These are phyloP conservation scores for Sebastes goodei DNA, from an alignment of 2,797 vertebrate species.

Conservation along the genomic window DNA sequence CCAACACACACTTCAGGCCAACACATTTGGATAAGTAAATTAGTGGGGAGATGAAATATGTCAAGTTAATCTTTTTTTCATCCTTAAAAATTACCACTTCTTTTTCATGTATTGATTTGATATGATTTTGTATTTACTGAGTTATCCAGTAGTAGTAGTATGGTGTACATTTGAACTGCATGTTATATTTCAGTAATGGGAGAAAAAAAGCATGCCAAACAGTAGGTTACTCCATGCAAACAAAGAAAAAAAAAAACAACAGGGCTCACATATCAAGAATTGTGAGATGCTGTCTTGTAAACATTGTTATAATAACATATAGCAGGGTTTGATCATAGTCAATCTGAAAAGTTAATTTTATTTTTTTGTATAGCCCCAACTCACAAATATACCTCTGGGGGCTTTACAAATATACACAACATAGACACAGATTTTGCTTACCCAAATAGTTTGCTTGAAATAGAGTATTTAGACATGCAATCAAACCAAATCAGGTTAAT, in stretches of 20 bases:
- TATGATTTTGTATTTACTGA: not conserved
- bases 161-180: not conserved
- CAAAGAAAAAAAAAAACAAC: not conserved
- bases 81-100: not conserved
- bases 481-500: not conserved
- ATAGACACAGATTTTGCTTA: not conserved
- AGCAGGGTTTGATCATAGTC: not conserved
- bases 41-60: not conserved
- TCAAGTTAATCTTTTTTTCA: not conserved
- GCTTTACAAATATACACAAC: not conserved
- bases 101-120: not conserved
- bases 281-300: not conserved
- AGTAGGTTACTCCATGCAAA: not conserved
- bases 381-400: too few relatives aligned
- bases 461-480: not conserved
- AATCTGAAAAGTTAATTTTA: not conserved
- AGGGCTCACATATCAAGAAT: not conserved
- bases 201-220: not conserved
- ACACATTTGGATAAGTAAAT: slow-evolving; percentile 9
- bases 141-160: not conserved
- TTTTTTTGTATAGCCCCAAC: too few relatives aligned
- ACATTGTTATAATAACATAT: not conserved
- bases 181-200: not conserved
- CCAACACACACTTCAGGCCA: slow-evolving; percentile 28
- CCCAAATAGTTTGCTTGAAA: not conserved